Evolutionary conservation across 1,140 invertebrate species (phyloP), one percentile per base, ranked within the genome.

Genomic region (Nasonia longicornis): DNA sequence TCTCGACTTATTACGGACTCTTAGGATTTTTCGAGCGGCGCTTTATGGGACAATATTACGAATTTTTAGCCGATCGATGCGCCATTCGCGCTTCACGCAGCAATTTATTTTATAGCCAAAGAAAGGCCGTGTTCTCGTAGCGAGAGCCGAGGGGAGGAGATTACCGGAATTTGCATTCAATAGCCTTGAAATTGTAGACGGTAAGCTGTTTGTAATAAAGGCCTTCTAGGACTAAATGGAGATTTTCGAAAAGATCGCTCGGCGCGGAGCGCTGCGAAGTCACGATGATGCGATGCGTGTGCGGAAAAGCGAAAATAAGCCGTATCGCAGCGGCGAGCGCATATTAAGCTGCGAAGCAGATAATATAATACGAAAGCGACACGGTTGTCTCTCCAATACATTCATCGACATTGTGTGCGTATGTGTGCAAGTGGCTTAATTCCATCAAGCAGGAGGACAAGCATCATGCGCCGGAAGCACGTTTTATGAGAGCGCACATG

Each of bases 401-500:
- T 80, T 75, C 42, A 63, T 75, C 72, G 72, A 64, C 48, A 76
- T 76, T 64, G 22, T 22, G 22, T 64, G 63, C 7, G 38, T 42
- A 7, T 76, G 66, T 76, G 74, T 85, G 85, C 86, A 88, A 89
- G 87, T 88, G 87, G 88, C 86, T 90, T 89, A 90, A 90, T 89
- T 90, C 86, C 83, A 90, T 90, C 87, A 89, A 89, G 87, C 52
- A 45, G 76, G 69, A 81, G 77, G 77, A 58, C 70, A 77, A 75
- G 85, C 79, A 86, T 87, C 85, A 86, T 10, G 83, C 87, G 87
- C 90, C 90, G 90, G 90, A 91, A 91, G 89, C 87, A 87, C 85
- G 85, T 89, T 89, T 90, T 90, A 90, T 88, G 87, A 88, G 86
- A 88, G 87, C 86, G 85, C 85, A 88, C 85, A 86, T 85, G 88